Conservation (phyloP, 92 coral and sea anemone genomes). For the Desmophyllum pertusum region DNA sequence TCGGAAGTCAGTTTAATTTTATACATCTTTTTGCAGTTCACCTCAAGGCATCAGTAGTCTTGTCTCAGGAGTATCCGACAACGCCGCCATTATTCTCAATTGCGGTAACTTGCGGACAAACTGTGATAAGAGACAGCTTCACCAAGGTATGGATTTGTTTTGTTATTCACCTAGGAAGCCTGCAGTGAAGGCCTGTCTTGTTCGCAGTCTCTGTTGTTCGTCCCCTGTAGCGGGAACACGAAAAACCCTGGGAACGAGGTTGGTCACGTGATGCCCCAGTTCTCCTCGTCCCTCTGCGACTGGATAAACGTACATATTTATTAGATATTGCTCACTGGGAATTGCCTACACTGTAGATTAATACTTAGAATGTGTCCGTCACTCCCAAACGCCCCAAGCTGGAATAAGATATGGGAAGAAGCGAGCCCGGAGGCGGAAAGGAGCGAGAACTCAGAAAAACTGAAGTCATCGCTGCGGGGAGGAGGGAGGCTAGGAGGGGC, state of each 20-base stretch:
- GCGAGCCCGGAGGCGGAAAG: no score
- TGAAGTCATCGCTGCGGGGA: no score
- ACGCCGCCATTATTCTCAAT: conserved; percentile 82
- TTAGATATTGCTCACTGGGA: neutral
- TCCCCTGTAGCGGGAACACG: no score
- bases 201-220: no score
- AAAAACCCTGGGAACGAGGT: neutral
- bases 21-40: conserved; percentile 16
- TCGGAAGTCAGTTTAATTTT: neutral
- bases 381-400: no score
- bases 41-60: conserved; percentile 64
- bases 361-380: no score
- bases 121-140: conserved; percentile 26
- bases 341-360: neutral
- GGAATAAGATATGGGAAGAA: no score
- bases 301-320: neutral
- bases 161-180: no score
- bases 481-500: no score
- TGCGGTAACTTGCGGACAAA: conserved; percentile 42
- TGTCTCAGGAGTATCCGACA: conserved; percentile 86
- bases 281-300: neutral
- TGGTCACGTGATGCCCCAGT: neutral
- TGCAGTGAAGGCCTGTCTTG: no score
- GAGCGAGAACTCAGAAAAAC: no score
- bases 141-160: conserved; percentile 36